Evolutionary conservation across 2,888 invertebrate genomes (phyloP), one percentile per base, ranked within the genome.

Genomic region (Dugesia japonica): DNA sequence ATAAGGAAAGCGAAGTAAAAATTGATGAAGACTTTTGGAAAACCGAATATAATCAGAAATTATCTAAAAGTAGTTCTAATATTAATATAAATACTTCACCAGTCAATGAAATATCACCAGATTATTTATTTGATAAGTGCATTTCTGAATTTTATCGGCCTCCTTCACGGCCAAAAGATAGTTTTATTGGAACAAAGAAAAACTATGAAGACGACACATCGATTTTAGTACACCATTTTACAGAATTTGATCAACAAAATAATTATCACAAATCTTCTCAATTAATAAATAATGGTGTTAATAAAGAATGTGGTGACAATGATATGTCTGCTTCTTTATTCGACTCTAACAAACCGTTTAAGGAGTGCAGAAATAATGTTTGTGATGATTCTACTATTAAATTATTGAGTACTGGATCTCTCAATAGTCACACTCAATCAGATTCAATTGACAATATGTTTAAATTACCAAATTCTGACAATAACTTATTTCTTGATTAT

Each of bases 111-210:
- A 13, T 7, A 31, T 56, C 56, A n/a, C 23, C 56, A n/a, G 56
- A 56, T 7, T 56, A 56, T 23, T 56, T 56, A 23, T n/a, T 56
- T 23, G 56, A 56, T 4, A 56, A 56, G n/a, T 56, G 56, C 56
- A n/a, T 56, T 23, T 56, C 56, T n/a, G 56, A 56, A 56, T 56
- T 56, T 23, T 56, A 56, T 56, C 56, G 56, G 4, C 56, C 56
- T n/a, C 56, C 56, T 4, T 56, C 56, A 4, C 56, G 56, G 4
- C 23, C 56, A 56, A 56, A 56, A 23, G 56, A 1, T 7, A 56
- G n/a, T 23, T n/a, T n/a, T 56, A 4, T 56, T 23, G 56, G 56
- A 13, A 23, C 4, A 4, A n/a, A 4, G n/a, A 56, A 9, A n/a
- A 56, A 56, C 56, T 20, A 9, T 4, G 56, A 56, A 4, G 56